A percentile compares a stretch with the other conserved stretches of the same genome.
Conservation (phyloP, 1,140 invertebrate species). For the Temnothorax longispinosus region DNA sequence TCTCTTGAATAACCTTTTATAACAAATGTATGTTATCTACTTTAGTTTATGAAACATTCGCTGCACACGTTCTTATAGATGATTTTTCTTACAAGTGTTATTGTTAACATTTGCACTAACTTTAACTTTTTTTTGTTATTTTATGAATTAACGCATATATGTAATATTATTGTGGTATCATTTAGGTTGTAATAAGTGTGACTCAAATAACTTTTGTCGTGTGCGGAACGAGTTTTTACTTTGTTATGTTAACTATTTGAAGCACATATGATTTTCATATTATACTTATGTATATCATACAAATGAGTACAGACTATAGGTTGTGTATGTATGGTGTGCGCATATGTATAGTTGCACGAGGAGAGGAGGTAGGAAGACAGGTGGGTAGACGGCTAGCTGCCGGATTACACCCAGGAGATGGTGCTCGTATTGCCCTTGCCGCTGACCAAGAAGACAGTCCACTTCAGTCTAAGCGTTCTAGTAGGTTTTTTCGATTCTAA, state of each 20-base stretch:
- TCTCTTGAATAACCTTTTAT: not conserved
- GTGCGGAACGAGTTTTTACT: not conserved
- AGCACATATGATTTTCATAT: not conserved
- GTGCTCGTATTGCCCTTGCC: constrained; percentile 85
- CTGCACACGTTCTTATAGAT: not conserved
- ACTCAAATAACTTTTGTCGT: not conserved
- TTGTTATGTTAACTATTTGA: not conserved
- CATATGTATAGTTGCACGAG: constrained; percentile 87
- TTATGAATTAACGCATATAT: constrained; percentile 12
- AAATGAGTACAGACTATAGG: constrained; percentile 49
- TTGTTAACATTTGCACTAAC: constrained; percentile 4
- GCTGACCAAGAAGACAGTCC: constrained; percentile 91
- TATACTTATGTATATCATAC: constrained; percentile 30
- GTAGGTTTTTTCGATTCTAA: constrained; percentile 87
- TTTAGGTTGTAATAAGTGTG: not conserved
- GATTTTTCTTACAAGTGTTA: not conserved
- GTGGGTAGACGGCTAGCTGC: constrained; percentile 88
- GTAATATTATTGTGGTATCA: not conserved
- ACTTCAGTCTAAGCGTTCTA: constrained; percentile 91
- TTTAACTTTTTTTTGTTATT: not conserved
- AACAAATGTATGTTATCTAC: not conserved
- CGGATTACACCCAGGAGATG: constrained; percentile 86
- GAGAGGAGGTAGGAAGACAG: constrained; percentile 87
- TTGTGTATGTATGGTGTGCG: constrained; percentile 78
- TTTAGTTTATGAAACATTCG: not conserved